Percentiles rank a stretch among this genome's conserved stretches.
Conservation (phyloP, 64 coral and sea anemone genomes). For the Montipora foliosa region DNA sequence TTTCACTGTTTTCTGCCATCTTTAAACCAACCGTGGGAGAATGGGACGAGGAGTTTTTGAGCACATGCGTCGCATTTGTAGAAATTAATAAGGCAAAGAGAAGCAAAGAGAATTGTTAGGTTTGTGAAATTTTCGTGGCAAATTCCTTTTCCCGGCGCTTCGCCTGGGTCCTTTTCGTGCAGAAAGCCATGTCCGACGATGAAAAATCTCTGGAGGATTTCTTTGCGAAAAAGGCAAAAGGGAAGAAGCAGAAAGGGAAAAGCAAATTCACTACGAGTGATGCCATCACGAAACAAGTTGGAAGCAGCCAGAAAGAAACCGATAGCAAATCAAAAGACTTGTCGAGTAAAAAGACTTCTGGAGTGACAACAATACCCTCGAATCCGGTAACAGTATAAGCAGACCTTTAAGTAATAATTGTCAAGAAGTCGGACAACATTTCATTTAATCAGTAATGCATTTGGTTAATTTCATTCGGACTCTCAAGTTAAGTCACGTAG, state of each 20-base stretch:
- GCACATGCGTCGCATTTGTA: constrained; percentile 55
- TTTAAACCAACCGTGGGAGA: constrained; percentile 28
- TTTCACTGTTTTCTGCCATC: constrained; percentile 21
- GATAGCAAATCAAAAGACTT: constrained; percentile 85
- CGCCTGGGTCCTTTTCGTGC: constrained; percentile 80
- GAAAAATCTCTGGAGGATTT: constrained; percentile 99
- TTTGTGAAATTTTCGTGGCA: constrained; percentile 59
- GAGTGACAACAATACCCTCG: constrained; percentile 52
- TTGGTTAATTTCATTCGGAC: too few relatives aligned
- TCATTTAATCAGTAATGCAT: too few relatives aligned
- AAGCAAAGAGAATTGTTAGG: constrained; percentile 11
- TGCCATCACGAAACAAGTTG: constrained; percentile 96
- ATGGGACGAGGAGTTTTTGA: constrained; percentile 15
- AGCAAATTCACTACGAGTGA: constrained; percentile 93
- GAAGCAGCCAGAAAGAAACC: constrained; percentile 84
- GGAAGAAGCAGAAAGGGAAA: constrained; percentile 96
- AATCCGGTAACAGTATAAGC: constrained; percentile 57
- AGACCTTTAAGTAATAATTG: neutral
- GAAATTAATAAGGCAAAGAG: constrained; percentile 27
- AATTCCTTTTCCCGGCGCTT: constrained; percentile 81
- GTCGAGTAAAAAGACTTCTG: constrained; percentile 72
- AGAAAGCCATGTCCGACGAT: constrained; percentile 90
- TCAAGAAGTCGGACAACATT: neutral
- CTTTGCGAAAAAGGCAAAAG: constrained; percentile 98
- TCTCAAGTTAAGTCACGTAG: too few relatives aligned